These are phyloP conservation scores for Sibirionetta formosa DNA, from an alignment of 2,797 vertebrate species.

Conservation along the genomic window DNA sequence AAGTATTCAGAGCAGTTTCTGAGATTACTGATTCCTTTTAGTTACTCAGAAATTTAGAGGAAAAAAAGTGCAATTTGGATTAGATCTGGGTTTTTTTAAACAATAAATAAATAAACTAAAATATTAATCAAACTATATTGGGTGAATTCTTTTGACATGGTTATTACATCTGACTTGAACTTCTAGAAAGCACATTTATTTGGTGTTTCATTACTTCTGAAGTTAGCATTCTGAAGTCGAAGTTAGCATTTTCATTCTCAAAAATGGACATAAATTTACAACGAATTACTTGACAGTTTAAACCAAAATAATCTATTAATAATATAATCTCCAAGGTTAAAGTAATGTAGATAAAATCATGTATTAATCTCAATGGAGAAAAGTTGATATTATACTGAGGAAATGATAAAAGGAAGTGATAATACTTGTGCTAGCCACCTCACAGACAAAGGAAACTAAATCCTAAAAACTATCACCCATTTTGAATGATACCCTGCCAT, in stretches of 20 bases:
- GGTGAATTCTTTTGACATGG: not conserved
- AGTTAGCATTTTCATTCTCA: not conserved
- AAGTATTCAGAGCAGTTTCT: not conserved
- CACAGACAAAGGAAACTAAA: constrained; percentile 42
- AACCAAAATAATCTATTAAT: not conserved
- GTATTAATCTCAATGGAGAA: not conserved
- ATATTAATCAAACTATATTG: not conserved
- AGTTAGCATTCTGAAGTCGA: not conserved
- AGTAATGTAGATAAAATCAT: not conserved
- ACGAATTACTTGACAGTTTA: not conserved
- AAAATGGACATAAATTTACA: not conserved
- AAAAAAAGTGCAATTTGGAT: not conserved
- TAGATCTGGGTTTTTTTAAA: not conserved
- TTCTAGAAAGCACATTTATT: not conserved
- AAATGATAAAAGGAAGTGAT: constrained; percentile 4
- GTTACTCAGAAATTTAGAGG: not conserved
- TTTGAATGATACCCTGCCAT: constrained; percentile 36
- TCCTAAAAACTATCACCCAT: constrained; percentile 24
- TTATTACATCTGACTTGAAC: not conserved
- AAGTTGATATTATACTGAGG: not conserved
- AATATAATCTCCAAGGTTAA: not conserved
- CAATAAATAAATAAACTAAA: not conserved
- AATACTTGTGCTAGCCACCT: not conserved
- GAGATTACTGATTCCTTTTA: not conserved
- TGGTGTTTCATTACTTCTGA: not conserved